phyloP scores from a whole-genome alignment of 2,113 vertebrate species.

The Pardalotus punctatus region DNA sequence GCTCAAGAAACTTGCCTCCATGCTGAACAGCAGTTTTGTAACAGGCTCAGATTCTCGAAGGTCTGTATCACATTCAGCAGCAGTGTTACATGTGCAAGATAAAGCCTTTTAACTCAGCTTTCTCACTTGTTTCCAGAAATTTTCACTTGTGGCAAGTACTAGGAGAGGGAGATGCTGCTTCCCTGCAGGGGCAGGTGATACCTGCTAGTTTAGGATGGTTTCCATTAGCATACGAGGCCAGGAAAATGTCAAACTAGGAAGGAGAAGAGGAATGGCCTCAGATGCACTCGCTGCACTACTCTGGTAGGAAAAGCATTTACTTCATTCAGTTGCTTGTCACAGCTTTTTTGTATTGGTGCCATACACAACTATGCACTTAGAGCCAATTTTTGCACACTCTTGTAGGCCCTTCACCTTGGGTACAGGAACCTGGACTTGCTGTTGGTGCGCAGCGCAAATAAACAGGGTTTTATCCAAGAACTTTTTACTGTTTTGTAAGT shows the following conservation, averaged over 20 bases:
- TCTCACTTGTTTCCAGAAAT: constrained; percentile 54
- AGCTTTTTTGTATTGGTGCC: constrained; percentile 45
- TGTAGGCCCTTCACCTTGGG: background rate
- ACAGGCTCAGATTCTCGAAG: background rate
- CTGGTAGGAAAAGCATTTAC: constrained; percentile 19
- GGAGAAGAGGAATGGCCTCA: constrained; percentile 55
- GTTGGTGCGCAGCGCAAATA: background rate
- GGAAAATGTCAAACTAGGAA: constrained; percentile 58
- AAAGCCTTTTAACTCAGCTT: constrained; percentile 36
- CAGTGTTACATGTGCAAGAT: background rate
- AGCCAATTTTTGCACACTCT: constrained; percentile 1
- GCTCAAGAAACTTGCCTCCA: background rate
- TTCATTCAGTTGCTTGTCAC: constrained; percentile 48
- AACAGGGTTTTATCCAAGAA: constrained; percentile 26
- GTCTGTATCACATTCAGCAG: constrained; percentile 3
- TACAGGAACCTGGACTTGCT: background rate
- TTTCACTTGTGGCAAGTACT: constrained; percentile 44
- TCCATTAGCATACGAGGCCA: constrained; percentile 55
- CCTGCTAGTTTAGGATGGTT: constrained; percentile 60
- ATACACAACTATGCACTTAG: background rate
- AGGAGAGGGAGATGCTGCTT: constrained; percentile 39
- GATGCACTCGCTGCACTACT: constrained; percentile 50
- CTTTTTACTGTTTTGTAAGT: constrained; percentile 27
- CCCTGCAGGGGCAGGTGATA: constrained; percentile 60
- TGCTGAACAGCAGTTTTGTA: background rate